These are phyloP conservation scores for Pemphigus obesinymphae DNA, from an alignment of 1,140 invertebrate genomes.

Conservation along the genomic window DNA sequence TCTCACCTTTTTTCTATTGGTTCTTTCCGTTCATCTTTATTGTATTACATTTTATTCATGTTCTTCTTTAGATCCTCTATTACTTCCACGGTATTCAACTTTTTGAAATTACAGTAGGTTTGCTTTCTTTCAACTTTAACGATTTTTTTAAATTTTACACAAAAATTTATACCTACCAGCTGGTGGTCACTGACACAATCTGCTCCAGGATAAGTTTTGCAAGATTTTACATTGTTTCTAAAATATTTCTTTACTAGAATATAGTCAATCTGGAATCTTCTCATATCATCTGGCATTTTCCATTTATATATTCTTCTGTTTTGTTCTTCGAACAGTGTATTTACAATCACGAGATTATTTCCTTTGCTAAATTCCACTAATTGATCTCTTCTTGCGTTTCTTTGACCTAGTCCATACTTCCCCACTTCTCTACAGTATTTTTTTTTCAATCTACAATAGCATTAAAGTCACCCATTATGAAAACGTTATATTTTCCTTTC, in stretches of 20 bases:
- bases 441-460: conserved; percentile 30
- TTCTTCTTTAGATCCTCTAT: no score
- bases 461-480: conserved; percentile 30
- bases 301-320: conserved; percentile 44
- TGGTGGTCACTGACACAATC: conserved; percentile 42
- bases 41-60: background rate
- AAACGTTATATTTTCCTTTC: conserved; percentile 35
- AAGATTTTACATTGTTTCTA: conserved; percentile 12
- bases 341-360: conserved; percentile 38
- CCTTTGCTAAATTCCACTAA: conserved; percentile 29
- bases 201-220: conserved; percentile 37
- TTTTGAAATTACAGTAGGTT: background rate
- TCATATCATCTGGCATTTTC: conserved; percentile 43
- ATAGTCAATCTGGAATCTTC: conserved; percentile 45
- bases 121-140: background rate
- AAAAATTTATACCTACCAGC: conserved; percentile 5
- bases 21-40: background rate
- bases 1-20: background rate
- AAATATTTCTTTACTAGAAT: conserved; percentile 34
- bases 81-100: no score
- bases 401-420: conserved; percentile 41
- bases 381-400: conserved; percentile 44
- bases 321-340: conserved; percentile 44
- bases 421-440: background rate
- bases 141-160: background rate